These are phyloP conservation scores for Lepidurus couesii DNA, from an alignment of 1,140 invertebrate genomes.

Conservation along the genomic window DNA sequence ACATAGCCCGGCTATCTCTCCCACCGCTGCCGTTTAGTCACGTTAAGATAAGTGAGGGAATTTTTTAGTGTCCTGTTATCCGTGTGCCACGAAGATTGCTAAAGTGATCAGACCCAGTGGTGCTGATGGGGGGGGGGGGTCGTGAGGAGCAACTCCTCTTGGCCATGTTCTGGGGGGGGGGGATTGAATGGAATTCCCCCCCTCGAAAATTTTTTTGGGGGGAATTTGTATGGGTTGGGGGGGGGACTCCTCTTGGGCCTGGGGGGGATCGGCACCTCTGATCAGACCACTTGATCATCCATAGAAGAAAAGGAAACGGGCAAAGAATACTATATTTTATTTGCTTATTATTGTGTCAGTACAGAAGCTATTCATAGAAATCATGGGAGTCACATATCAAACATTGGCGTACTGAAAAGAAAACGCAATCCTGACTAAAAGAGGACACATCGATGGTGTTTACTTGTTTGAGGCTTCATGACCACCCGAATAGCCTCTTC, in stretches of 20 bases:
- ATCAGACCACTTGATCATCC: no score
- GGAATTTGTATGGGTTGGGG: no score
- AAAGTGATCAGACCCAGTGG: no score
- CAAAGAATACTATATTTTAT: neutral
- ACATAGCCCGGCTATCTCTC: neutral
- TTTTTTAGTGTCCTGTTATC: neutral
- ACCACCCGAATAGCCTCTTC: constrained; percentile 65
- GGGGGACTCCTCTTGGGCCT: no score
- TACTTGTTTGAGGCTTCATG: constrained; percentile 39
- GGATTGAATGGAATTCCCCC: no score
- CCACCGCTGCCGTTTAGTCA: neutral
- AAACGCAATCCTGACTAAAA: neutral
- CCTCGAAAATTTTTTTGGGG: no score
- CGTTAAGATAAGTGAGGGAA: neutral
- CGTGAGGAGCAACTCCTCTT: no score
- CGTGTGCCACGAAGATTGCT: no score
- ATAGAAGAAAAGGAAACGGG: no score
- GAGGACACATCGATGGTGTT: neutral
- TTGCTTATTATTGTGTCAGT: neutral
- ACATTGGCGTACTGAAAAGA: neutral
- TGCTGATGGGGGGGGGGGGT: no score
- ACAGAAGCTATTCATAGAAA: neutral
- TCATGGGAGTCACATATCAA: neutral
- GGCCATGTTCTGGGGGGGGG: no score
- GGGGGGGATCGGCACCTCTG: no score